These are phyloP conservation scores for Probosciger aterrimus DNA, from an alignment of 2,113 vertebrate species.

Conservation along the genomic window DNA sequence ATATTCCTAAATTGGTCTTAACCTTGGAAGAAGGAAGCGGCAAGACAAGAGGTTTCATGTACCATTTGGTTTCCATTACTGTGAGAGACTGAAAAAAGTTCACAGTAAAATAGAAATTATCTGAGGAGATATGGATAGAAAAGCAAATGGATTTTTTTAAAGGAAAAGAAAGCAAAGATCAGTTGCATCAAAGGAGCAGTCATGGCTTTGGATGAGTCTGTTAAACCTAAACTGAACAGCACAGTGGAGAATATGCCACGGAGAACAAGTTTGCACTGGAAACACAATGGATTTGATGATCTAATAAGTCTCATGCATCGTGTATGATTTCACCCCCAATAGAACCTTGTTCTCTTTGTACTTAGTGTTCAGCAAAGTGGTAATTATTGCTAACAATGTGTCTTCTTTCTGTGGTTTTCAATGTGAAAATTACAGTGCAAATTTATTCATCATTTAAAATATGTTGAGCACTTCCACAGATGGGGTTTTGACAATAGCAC, in stretches of 20 bases:
- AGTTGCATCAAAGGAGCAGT: background rate
- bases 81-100: background rate
- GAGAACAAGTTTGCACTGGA: slow-evolving; percentile 20
- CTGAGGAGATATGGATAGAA: background rate
- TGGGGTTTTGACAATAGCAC: slow-evolving; percentile 47
- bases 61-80: slow-evolving; percentile 26
- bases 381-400: slow-evolving; percentile 42
- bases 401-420: slow-evolving; percentile 21
- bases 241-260: background rate
- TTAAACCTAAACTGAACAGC: background rate
- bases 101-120: background rate
- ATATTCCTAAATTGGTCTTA: slow-evolving; percentile 10
- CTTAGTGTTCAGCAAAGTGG: slow-evolving; percentile 4
- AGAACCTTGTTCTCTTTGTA: slow-evolving; percentile 31
- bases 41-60: background rate
- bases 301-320: slow-evolving; percentile 34
- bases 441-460: slow-evolving; percentile 43
- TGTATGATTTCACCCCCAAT: background rate
- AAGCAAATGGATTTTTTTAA: background rate
- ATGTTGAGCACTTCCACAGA: slow-evolving; percentile 9
- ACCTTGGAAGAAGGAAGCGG: background rate
- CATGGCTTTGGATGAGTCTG: background rate
- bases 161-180: background rate
- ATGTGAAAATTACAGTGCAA: slow-evolving; percentile 2
- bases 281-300: slow-evolving; percentile 40